Evolutionary conservation across 2,113 vertebrate species (phyloP).

Genomic region (Atlantisia rogersi): DNA sequence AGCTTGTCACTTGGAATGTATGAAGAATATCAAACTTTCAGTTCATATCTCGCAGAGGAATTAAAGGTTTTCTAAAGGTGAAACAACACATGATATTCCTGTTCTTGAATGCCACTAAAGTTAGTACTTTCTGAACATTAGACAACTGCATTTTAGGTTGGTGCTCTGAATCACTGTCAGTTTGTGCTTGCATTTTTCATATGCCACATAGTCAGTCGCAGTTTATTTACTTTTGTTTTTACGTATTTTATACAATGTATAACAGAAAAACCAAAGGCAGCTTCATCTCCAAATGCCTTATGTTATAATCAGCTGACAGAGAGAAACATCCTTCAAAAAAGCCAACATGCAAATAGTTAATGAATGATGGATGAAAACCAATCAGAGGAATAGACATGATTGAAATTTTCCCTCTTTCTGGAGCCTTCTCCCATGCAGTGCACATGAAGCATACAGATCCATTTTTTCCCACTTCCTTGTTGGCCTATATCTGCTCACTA

Average conservation of each 20-base stretch:
- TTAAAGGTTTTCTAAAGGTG: constrained; percentile 25
- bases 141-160: background rate
- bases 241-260: background rate
- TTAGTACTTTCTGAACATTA: background rate
- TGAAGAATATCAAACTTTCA: background rate
- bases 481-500: background rate
- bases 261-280: background rate
- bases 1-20: background rate
- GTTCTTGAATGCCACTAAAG: background rate
- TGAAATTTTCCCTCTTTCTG: background rate
- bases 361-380: background rate
- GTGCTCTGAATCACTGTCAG: background rate
- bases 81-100: background rate
- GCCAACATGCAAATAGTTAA: background rate
- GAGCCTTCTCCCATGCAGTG: background rate
- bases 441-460: background rate
- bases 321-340: background rate
- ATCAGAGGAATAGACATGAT: background rate
- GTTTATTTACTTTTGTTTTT: background rate
- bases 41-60: background rate
- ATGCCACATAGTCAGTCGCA: background rate
- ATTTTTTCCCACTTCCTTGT: background rate
- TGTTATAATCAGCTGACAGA: background rate
- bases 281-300: background rate
- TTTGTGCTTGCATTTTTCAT: background rate